A percentile compares a stretch with the other conserved stretches of the same genome.
These are phyloP conservation scores for Sapajus apella DNA, from an alignment of 2,113 vertebrate genomes.

Conservation along the genomic window DNA sequence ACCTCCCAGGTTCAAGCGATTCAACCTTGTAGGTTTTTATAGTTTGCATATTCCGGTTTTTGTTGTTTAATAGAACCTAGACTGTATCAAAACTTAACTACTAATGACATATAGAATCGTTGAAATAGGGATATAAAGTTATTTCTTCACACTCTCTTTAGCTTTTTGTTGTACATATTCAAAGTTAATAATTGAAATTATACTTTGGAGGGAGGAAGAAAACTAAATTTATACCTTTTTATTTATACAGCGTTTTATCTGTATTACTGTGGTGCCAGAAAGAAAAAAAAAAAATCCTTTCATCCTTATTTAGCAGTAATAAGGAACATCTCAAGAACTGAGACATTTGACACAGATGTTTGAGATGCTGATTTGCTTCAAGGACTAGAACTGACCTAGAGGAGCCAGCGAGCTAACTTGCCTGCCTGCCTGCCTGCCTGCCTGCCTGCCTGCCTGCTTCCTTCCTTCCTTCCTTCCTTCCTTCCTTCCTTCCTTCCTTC, in stretches of 20 bases:
- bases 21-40: background rate
- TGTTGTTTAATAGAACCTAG: background rate
- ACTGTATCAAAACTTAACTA: background rate
- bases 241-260: background rate
- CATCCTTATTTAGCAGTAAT: background rate
- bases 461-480: no score
- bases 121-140: background rate
- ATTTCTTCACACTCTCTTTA: background rate
- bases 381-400: background rate
- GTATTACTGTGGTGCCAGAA: background rate
- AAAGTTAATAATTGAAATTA: background rate
- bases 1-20: no score
- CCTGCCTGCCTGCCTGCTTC: no score
- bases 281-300: slow-evolving; percentile 15
- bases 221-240: background rate
- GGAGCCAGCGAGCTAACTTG: no score
- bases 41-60: background rate
- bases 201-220: background rate
- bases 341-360: background rate
- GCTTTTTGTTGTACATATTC: background rate
- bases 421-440: no score
- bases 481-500: no score
- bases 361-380: background rate
- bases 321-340: background rate
- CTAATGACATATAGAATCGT: background rate